phyloP scores from a whole-genome alignment of 1,140 invertebrate species.

The Thalassaphorura encarpata region DNA sequence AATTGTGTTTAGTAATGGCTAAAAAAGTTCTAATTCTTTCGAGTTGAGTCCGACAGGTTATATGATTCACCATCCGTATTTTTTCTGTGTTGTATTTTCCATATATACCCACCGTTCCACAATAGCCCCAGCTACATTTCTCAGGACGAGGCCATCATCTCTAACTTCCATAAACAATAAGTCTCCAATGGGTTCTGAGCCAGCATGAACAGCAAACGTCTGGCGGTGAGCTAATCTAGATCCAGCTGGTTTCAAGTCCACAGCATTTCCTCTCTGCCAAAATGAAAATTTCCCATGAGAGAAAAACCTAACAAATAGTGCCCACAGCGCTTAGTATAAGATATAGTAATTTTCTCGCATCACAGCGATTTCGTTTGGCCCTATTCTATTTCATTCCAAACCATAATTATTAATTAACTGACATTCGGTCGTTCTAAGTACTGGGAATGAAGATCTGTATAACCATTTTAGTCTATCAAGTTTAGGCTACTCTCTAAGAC shows the following conservation, averaged over 20 bases:
- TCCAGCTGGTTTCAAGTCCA: constrained; percentile 39
- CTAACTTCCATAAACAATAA: constrained; percentile 95
- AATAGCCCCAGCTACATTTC: constrained; percentile 87
- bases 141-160: constrained; percentile 90
- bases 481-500: too few relatives aligned
- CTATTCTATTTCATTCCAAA: not conserved
- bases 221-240: constrained; percentile 89
- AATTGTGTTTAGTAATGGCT: too few relatives aligned
- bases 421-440: too few relatives aligned
- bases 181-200: constrained; percentile 77
- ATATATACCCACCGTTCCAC: constrained; percentile 69
- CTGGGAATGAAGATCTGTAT: too few relatives aligned
- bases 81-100: too few relatives aligned
- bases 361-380: not conserved
- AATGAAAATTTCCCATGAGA: not conserved
- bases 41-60: too few relatives aligned
- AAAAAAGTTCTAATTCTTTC: too few relatives aligned
- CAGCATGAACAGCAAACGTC: constrained; percentile 95
- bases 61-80: too few relatives aligned
- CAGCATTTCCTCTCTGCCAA: constrained; percentile 28
- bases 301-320: not conserved
- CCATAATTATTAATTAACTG: too few relatives aligned
- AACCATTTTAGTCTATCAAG: too few relatives aligned
- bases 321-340: not conserved
- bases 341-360: too few relatives aligned